Evolutionary conservation across 2,888 invertebrate genomes (phyloP).

Genomic region (Hesperia comma): DNA sequence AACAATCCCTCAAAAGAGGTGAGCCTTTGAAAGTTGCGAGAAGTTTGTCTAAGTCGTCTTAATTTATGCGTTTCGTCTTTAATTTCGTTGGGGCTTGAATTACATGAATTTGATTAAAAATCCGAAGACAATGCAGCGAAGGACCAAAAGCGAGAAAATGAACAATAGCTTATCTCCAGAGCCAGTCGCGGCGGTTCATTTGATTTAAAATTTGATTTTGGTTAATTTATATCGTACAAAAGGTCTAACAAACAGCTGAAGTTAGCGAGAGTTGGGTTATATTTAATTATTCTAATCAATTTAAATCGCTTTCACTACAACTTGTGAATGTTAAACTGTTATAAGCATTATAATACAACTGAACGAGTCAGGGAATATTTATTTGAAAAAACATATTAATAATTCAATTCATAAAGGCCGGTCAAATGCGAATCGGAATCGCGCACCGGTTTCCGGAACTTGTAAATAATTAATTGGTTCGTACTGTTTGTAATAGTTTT

Average conservation of each 20-base stretch:
- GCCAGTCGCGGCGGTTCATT: constrained; percentile 34
- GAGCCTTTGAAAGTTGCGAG: constrained; percentile 65
- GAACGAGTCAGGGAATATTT: too few relatives aligned
- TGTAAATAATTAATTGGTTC: too few relatives aligned
- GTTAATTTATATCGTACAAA: constrained; percentile 31
- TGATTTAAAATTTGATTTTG: constrained; percentile 35
- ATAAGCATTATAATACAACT: background rate
- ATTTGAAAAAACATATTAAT: too few relatives aligned
- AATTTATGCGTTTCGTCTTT: constrained; percentile 77
- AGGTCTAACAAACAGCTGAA: constrained; percentile 21
- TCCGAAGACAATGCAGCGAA: constrained; percentile 63
- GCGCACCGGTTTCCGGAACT: too few relatives aligned
- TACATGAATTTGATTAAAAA: constrained; percentile 72
- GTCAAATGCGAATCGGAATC: too few relatives aligned
- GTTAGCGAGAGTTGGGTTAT: constrained; percentile 10
- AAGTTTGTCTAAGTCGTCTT: constrained; percentile 70
- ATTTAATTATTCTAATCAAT: constrained; percentile 13
- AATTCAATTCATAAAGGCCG: too few relatives aligned
- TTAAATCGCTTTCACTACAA: constrained; percentile 6
- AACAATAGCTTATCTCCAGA: constrained; percentile 56
- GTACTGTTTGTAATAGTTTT: too few relatives aligned
- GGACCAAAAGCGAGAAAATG: constrained; percentile 50
- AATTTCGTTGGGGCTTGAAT: constrained; percentile 63
- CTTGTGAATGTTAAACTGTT: background rate
- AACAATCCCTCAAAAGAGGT: constrained; percentile 69